These are phyloP conservation scores for Bombus pascuorum DNA, from an alignment of 1,140 invertebrate species.

Conservation along the genomic window DNA sequence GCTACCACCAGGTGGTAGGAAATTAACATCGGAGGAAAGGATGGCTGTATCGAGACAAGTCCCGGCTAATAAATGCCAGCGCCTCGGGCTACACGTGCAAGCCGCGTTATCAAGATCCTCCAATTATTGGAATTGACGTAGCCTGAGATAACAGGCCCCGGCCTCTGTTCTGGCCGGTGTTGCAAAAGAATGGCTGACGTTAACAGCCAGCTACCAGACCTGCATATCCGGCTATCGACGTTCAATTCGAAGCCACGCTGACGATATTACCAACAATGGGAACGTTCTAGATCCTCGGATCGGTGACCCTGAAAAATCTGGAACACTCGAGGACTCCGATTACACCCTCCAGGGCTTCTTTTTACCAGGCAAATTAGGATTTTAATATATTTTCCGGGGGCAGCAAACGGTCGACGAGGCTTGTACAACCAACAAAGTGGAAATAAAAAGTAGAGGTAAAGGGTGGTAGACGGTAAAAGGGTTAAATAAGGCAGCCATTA, in stretches of 20 bases:
- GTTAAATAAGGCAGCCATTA: no score
- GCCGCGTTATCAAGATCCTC: constrained; percentile 21
- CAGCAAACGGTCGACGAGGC: neutral
- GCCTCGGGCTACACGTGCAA: constrained; percentile 8
- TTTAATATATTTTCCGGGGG: no score
- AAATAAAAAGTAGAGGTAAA: neutral
- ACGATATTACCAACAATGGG: no score
- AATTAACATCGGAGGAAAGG: neutral
- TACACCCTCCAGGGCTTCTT: no score
- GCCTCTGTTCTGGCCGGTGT: neutral
- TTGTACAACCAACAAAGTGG: neutral
- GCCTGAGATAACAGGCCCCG: constrained; percentile 16
- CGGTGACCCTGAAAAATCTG: neutral
- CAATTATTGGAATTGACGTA: constrained; percentile 50
- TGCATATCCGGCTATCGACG: constrained; percentile 1
- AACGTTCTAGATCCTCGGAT: neutral
- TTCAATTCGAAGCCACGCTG: neutral
- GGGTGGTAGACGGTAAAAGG: no score
- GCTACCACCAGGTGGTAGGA: neutral
- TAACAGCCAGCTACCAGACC: neutral
- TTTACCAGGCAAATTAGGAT: no score
- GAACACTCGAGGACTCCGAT: neutral
- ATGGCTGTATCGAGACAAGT: neutral
- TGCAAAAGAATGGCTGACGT: constrained; percentile 27
- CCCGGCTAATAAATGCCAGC: constrained; percentile 37